Conservation (phyloP, 2,797 vertebrate species). For the Halcyon badia region DNA sequence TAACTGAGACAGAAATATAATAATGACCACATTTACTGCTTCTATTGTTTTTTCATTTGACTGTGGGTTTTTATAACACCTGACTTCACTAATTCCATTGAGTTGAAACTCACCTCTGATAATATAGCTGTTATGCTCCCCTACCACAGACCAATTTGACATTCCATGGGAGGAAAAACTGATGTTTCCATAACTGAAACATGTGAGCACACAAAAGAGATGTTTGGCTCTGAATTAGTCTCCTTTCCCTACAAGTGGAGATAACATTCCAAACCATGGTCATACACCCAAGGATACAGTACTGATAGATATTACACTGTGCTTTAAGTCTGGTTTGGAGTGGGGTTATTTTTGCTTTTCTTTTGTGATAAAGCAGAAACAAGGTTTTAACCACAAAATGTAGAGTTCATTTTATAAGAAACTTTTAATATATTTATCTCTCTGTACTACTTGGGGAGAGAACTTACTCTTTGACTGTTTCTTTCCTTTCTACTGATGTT, state of each 20-base stretch:
- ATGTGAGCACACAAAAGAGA: not conserved
- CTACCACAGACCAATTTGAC: not conserved
- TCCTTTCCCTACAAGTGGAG: not conserved
- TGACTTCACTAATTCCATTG: not conserved
- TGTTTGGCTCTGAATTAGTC: not conserved
- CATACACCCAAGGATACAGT: not conserved
- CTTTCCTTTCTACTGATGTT: not conserved
- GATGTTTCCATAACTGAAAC: not conserved
- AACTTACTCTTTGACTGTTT: not conserved
- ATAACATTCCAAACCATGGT: not conserved
- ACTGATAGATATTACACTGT: not conserved
- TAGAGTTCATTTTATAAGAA: not conserved
- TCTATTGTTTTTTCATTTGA: not conserved
- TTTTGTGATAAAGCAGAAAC: not conserved
- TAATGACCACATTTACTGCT: not conserved
- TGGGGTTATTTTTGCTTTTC: accelerated
- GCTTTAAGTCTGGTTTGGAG: not conserved
- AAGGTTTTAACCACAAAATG: not conserved
- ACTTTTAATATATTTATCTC: not conserved
- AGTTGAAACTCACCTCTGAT: not conserved
- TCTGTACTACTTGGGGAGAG: accelerated
- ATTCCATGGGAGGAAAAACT: not conserved
- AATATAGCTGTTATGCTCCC: not conserved
- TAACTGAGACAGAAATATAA: not conserved
- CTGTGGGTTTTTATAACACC: not conserved